phyloP scores from a whole-genome alignment of 1,140 invertebrate genomes.

The Eulimnadia texana region DNA sequence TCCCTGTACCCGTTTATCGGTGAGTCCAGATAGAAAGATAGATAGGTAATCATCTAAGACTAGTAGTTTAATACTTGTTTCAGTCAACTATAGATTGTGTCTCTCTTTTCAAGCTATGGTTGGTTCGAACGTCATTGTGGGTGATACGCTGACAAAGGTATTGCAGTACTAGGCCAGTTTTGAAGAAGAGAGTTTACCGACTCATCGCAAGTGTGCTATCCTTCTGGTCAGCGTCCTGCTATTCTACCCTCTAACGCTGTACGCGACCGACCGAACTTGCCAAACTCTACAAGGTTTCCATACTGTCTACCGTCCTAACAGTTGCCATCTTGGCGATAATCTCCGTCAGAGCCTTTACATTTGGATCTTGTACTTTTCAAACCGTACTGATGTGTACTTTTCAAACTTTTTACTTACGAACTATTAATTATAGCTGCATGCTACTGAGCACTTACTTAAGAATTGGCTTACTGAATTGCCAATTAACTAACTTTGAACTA shows the following conservation, averaged over 20 bases:
- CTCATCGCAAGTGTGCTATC: conserved; percentile 58
- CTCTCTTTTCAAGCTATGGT: too few species aligned
- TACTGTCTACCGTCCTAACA: conserved; percentile 60
- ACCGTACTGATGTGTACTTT: too few species aligned
- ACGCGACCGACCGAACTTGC: conserved; percentile 67
- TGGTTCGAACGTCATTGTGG: conserved; percentile 78
- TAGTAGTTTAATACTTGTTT: too few species aligned
- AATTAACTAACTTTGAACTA: too few species aligned
- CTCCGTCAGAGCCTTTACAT: conserved; percentile 42
- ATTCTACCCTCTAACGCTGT: conserved; percentile 65
- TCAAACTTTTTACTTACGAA: not conserved
- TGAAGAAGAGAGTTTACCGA: conserved; percentile 41
- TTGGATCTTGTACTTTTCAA: conserved; percentile 20
- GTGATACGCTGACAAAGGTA: conserved; percentile 75
- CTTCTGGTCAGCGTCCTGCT: conserved; percentile 56
- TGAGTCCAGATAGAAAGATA: too few species aligned
- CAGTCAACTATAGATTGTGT: too few species aligned
- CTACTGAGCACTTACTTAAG: too few species aligned
- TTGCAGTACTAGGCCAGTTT: conserved; percentile 42
- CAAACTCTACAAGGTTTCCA: conserved; percentile 58
- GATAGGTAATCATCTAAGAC: too few species aligned
- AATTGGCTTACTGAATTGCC: too few species aligned
- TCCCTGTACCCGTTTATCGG: conserved; percentile 78
- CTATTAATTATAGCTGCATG: not conserved
- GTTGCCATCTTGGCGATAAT: conserved; percentile 57